Evolutionary conservation across 2,888 invertebrate species (phyloP).

Genomic region (Coenonympha arcania): DNA sequence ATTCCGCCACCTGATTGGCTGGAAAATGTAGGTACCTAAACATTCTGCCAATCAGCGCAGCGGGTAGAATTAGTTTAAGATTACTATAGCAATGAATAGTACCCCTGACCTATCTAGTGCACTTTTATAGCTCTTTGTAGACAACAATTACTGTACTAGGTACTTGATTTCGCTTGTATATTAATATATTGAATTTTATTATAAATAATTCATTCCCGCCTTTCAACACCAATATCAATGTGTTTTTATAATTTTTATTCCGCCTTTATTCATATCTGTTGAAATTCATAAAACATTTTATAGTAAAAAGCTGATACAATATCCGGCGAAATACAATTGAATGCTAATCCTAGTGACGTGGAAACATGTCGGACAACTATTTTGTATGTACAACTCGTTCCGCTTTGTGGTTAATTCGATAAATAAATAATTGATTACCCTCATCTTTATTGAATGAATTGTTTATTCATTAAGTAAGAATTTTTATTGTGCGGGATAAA

Average conservation of each 20-base stretch:
- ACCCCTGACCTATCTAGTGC: no score
- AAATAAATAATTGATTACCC: constrained; percentile 46
- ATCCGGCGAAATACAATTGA: neutral
- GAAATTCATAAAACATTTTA: neutral
- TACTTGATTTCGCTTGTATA: no score
- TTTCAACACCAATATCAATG: neutral
- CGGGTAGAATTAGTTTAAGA: no score
- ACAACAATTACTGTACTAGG: no score
- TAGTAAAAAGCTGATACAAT: neutral
- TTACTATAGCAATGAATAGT: no score
- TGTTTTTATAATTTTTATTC: neutral
- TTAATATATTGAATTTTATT: no score
- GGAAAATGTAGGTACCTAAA: no score
- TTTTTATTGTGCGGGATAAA: constrained; percentile 34
- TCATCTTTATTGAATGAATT: constrained; percentile 44
- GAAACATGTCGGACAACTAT: constrained; percentile 53
- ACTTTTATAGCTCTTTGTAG: no score
- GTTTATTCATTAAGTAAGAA: neutral
- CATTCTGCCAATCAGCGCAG: no score
- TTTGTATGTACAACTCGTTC: constrained; percentile 42
- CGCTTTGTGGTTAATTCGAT: constrained; percentile 37
- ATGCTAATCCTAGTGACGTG: constrained; percentile 41
- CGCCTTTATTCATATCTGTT: neutral
- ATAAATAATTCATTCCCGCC: no score
- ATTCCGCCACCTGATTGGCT: no score